phyloP scores from a whole-genome alignment of 2,888 invertebrate species.

The Tiliacea aurago region DNA sequence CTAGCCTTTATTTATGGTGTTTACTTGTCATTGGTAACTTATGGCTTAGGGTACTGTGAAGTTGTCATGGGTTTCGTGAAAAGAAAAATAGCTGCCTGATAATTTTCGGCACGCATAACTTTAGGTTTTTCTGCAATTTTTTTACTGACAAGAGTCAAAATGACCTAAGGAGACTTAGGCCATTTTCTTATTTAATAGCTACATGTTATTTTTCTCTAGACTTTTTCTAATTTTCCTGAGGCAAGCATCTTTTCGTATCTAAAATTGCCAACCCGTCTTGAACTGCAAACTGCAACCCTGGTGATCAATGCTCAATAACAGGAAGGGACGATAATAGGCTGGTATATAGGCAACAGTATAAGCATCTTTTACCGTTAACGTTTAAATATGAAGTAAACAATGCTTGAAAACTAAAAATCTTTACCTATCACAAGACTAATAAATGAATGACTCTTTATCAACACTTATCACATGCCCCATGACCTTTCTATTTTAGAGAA shows the following conservation, averaged over 20 bases:
- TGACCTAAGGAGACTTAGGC: no score
- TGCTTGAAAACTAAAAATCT: not conserved
- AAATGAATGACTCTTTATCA: not conserved
- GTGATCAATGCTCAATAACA: not conserved
- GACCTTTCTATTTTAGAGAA: slow-evolving; percentile 34
- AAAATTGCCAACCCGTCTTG: not conserved
- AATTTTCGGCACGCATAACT: not conserved
- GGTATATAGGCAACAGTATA: not conserved
- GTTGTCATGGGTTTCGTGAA: not conserved
- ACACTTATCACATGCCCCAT: slow-evolving; percentile 19
- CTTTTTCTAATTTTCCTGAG: not conserved
- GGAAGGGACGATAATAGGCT: not conserved
- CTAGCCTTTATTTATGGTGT: slow-evolving; percentile 45
- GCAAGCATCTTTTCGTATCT: not conserved
- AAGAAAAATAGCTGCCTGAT: not conserved
- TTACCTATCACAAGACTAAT: slow-evolving; percentile 10
- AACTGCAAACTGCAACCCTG: no score
- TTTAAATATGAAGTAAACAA: not conserved
- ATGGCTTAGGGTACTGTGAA: not conserved
- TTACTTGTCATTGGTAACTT: slow-evolving; percentile 24
- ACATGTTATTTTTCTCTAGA: not conserved
- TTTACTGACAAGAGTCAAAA: no score
- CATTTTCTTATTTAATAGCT: not conserved
- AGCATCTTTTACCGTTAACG: not conserved
- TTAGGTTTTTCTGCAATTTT: not conserved